Base-by-base conservation (phyloP, 2,113 vertebrate species). In the Brachirus orientalis region DNA sequence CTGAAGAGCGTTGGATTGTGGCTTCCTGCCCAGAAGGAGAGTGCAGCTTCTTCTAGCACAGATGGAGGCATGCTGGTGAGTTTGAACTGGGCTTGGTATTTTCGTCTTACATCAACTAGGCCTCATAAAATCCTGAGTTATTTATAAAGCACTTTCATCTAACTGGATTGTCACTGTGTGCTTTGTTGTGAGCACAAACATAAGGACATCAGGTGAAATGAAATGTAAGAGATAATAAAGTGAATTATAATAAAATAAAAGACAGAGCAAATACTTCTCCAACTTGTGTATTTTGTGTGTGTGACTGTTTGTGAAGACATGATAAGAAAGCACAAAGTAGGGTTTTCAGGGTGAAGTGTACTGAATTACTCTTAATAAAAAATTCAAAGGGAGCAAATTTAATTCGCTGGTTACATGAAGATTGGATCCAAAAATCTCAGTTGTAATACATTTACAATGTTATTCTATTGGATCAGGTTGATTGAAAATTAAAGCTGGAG, bases 1-100 rank as follows among this genome's bases (percentile, higher is more conserved):
- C 84, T 94, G 77, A 94, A 90, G 77, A 93, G 94, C 33, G 84
- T 94, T 45, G 86, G 61, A 48, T 63, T 64, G 63, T 95, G 93
- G 94, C 72, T 94, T 5, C 94, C 94, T 17, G 79, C 69, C 17
- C 76, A 89, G 14, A 91, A 92, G 69, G 85, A 84, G 52, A 68
- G 59, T n/a, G 74, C 76, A 40, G 85, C 74, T 3, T 66, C 61
- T 14, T 48, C 58, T 12, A 69, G 48, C 47, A 19, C 68, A 38
- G 89, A 90, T 0, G 87, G 90, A 40, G 89, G 67, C 17, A 20
- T 38, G 57, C 90, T 92, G 91, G 94, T 94, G 67, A 87, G 86
- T 63, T 38, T 17, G 59, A 58, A 56, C 65, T 57, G 40, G 37
- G 46, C 22, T 66, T 67, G 13, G 16, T 62, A 8, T 53, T 64